phyloP scores from a whole-genome alignment of 2,113 vertebrate species.

The Pogona vitticeps region DNA sequence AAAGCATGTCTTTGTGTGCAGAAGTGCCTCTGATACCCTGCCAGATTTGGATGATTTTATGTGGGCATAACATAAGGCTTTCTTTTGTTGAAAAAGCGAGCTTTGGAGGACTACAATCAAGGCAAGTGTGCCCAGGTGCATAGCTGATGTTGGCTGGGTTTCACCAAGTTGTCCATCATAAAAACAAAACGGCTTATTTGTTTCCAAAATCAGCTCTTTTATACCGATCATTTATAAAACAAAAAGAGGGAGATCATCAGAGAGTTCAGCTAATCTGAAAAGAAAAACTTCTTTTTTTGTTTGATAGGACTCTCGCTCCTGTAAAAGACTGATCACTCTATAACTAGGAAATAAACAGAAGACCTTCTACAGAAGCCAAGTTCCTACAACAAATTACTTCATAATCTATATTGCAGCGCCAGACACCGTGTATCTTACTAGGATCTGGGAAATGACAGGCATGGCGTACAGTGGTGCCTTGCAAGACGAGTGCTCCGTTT shows the following conservation, averaged over 20 bases:
- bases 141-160: not conserved
- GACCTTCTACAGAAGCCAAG: not conserved
- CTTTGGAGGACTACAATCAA: not conserved
- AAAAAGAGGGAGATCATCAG: not conserved
- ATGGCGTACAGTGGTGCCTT: not conserved
- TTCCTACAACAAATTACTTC: not conserved
- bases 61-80: slow-evolving; percentile 14
- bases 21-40: slow-evolving; percentile 6
- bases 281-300: not conserved
- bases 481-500: too few species aligned
- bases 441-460: not conserved
- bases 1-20: not conserved
- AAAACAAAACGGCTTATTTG: slow-evolving; percentile 4
- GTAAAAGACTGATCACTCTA: too few species aligned
- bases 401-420: not conserved
- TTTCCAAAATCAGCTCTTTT: slow-evolving; percentile 15
- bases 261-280: not conserved
- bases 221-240: not conserved
- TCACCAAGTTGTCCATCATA: slow-evolving; percentile 11
- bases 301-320: too few species aligned
- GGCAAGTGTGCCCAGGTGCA: not conserved
- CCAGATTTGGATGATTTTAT: slow-evolving; percentile 15
- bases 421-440: not conserved
- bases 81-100: slow-evolving; percentile 2
- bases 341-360: not conserved